phyloP scores from a whole-genome alignment of 2,797 vertebrate species.

The Bovichtus diacanthus region DNA sequence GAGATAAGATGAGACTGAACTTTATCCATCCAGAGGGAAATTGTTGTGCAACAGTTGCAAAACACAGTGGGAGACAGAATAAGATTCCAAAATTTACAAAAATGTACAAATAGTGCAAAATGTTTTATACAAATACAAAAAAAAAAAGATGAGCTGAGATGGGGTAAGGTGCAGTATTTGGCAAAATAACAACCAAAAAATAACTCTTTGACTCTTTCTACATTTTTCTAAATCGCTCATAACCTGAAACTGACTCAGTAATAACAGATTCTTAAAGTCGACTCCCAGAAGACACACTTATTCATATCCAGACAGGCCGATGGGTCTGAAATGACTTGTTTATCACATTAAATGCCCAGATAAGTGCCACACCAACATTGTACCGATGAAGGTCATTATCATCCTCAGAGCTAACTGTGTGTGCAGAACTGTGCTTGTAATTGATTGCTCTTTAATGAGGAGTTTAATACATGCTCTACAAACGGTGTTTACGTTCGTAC shows the following conservation, averaged over 20 bases:
- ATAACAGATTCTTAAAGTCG: conserved; percentile 12
- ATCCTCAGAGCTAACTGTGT: conserved; percentile 22
- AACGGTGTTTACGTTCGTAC: background rate
- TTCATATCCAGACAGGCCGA: conserved; percentile 12
- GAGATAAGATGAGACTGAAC: no score
- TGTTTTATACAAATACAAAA: no score
- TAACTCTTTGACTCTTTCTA: conserved; percentile 12
- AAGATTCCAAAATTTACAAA: no score
- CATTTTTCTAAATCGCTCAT: background rate
- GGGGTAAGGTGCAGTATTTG: no score
- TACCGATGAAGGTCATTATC: conserved; percentile 36
- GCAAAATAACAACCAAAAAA: no score
- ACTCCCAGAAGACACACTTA: background rate
- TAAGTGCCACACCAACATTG: conserved; percentile 3
- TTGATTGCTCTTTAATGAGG: conserved; percentile 31
- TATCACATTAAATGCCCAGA: conserved; percentile 16
- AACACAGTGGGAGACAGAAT: no score
- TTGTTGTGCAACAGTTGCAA: no score
- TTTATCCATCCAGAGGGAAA: no score
- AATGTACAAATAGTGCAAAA: no score
- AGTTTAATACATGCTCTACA: background rate
- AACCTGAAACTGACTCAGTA: background rate
- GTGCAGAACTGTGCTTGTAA: background rate
- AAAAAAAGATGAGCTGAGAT: no score
- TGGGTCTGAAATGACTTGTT: conserved; percentile 17